phyloP scores from a whole-genome alignment of 2,888 invertebrate genomes.

The Spilosoma lubricipeda region DNA sequence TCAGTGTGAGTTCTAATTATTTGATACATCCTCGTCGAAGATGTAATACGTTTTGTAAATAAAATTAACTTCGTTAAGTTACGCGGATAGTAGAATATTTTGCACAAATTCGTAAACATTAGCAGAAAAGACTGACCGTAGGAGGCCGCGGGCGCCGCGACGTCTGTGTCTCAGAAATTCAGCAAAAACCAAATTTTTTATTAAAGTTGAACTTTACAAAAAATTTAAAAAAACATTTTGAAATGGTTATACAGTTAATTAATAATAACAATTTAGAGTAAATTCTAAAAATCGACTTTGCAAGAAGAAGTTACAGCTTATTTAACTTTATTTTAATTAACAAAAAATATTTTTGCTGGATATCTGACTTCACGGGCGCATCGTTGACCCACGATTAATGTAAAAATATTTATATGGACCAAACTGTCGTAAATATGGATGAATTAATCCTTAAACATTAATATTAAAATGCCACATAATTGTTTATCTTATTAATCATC shows the following conservation, averaged over 20 bases:
- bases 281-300: constrained; percentile 32
- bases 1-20: constrained; percentile 81
- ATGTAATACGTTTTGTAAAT: constrained; percentile 77
- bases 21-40: constrained; percentile 69
- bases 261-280: constrained; percentile 12
- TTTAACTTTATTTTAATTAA: constrained; percentile 12
- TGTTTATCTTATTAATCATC: constrained; percentile 84
- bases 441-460: constrained; percentile 82
- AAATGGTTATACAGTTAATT: constrained; percentile 22
- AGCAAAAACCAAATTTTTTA: constrained; percentile 52
- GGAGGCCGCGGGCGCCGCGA: constrained; percentile 79
- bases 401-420: constrained; percentile 86
- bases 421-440: constrained; percentile 85
- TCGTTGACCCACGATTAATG: constrained; percentile 73
- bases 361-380: constrained; percentile 70
- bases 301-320: constrained; percentile 25
- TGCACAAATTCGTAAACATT: constrained; percentile 85
- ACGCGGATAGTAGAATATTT: constrained; percentile 83
- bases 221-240: constrained; percentile 8
- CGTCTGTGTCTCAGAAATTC: constrained; percentile 75
- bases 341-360: constrained; percentile 59
- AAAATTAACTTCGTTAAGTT: constrained; percentile 80
- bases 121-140: constrained; percentile 86
- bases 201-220: constrained; percentile 19
- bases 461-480: constrained; percentile 78